Base-by-base conservation (phyloP, 2,797 vertebrate genomes). In the Sardinella longiceps region DNA sequence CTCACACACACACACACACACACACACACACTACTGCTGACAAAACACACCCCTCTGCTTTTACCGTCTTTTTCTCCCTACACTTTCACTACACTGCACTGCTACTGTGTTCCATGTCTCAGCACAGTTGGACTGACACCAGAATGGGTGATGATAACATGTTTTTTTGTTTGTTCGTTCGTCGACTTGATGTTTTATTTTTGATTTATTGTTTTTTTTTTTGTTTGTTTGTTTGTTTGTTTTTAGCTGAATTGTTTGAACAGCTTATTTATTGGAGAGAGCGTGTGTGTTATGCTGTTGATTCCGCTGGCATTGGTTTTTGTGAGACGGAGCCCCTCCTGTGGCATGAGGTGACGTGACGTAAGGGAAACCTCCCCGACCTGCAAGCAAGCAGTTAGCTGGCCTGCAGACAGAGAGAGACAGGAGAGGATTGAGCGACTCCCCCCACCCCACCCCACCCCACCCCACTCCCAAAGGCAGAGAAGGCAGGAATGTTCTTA, bases 211-310 rank as follows among this genome's bases (percentile, higher is more conserved):
- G 83, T 88, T 90, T 82, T 81, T 86, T 90, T 80, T 1, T 77
- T 77, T 70, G 30, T 33, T 33, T 70, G 63, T 33, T 70, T 70
- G 63, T 70, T 63, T n/a, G 20, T 63, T 70, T 86, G 89, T 80
- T 86, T 89, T 48, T 90, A 87, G 88, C 81, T 85, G 33, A 77
- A 33, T 43, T 77, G 86, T 90, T 86, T 66, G 81, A 81, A 91
- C 82, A 89, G 90, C 87, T 89, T 90, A 86, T 91, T 91, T 87
- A 90, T 88, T 87, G 90, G 86, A 87, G 86, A 87, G 86, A 87
- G 86, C 87, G 85, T 89, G 87, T 87, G 70, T 77, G 28, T 43
- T 77, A 39, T 39, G 15, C 63, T 30, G 15, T 33, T 43, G 70
- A 37, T 77, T 77, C 6, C 70, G 9, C 37, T 77, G 70, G 70